Conservation (phyloP, 2,113 vertebrate species). For the Caloenas nicobarica region DNA sequence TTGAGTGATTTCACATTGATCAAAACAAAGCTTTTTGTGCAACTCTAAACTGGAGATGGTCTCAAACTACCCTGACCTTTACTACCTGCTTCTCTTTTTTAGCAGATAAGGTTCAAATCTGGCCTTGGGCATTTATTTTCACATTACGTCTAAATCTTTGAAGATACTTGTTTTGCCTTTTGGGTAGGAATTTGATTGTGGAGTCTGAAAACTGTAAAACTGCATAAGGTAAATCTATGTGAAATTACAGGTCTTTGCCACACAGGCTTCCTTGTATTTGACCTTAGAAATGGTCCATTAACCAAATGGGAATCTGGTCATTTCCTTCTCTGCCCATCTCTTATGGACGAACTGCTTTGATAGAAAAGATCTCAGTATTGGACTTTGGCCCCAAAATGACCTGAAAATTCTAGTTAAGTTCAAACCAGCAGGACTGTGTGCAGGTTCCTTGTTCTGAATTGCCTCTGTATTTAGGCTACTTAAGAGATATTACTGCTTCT, state of each 20-base stretch:
- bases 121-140: neutral
- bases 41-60: neutral
- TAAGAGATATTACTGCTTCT: neutral
- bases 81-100: neutral
- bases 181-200: neutral
- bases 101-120: neutral
- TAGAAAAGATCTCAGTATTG: neutral
- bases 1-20: neutral
- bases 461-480: neutral
- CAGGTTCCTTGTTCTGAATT: neutral
- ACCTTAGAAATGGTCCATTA: neutral
- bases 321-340: neutral
- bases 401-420: neutral
- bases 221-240: neutral
- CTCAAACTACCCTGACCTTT: neutral
- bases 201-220: neutral
- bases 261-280: neutral
- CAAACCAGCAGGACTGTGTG: neutral
- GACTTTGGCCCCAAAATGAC: neutral
- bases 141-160: neutral
- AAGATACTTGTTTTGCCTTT: neutral
- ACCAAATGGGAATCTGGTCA: neutral
- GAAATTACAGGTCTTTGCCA: neutral
- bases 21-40: neutral
- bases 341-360: neutral